These are phyloP conservation scores for Pollenia angustigena DNA, from an alignment of 2,888 invertebrate genomes.

Conservation along the genomic window DNA sequence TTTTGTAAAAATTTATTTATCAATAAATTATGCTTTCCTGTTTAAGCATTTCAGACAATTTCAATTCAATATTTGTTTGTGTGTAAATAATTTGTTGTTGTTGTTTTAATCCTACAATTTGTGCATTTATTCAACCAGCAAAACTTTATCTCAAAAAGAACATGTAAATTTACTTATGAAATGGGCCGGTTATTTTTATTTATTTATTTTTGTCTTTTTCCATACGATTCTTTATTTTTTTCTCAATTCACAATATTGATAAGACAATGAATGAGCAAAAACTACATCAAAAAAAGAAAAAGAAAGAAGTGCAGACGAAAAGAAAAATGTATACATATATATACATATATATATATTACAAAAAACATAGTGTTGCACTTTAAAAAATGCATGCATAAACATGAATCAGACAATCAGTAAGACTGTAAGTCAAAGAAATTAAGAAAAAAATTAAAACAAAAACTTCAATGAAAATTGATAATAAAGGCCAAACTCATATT, in stretches of 20 bases:
- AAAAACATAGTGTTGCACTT: conserved; percentile 74
- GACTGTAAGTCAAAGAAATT: conserved; percentile 52
- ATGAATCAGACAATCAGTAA: conserved; percentile 65
- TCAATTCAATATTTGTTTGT: conserved; percentile 57
- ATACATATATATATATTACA: not conserved
- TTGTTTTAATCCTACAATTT: conserved; percentile 57
- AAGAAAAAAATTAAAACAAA: conserved; percentile 42
- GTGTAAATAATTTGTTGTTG: not conserved
- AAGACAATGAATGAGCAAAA: conserved; percentile 59
- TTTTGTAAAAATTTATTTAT: conserved; percentile 67
- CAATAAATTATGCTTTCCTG: conserved; percentile 74
- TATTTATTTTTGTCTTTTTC: conserved; percentile 34
- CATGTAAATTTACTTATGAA: conserved; percentile 77
- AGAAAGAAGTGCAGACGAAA: not conserved
- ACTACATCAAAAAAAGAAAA: conserved; percentile 29
- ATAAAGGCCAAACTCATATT: not conserved
- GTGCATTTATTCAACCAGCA: conserved; percentile 68
- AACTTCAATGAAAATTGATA: not conserved
- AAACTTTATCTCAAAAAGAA: conserved; percentile 74
- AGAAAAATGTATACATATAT: not conserved
- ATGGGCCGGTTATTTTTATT: conserved; percentile 73
- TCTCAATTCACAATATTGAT: conserved; percentile 71
- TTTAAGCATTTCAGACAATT: conserved; percentile 73
- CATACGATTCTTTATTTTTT: conserved; percentile 37
- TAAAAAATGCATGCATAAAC: conserved; percentile 76